These are phyloP conservation scores for Amphiduros pacificus DNA, from an alignment of 2,888 invertebrate species.

Conservation along the genomic window DNA sequence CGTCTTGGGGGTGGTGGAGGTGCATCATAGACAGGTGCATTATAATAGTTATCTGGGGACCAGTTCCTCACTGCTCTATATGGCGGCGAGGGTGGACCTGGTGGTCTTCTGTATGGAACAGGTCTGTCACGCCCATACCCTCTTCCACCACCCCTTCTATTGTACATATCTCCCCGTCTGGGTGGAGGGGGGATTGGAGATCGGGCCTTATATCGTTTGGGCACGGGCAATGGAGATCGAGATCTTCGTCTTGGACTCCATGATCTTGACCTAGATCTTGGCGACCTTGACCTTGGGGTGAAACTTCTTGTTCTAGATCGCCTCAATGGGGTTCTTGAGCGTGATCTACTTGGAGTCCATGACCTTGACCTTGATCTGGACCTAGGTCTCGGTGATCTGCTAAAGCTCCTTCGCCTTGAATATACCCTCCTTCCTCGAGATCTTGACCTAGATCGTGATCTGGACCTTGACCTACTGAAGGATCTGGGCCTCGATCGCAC, in stretches of 20 bases:
- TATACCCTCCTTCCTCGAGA: too few relatives aligned
- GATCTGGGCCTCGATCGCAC: not conserved
- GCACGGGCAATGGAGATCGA: not conserved
- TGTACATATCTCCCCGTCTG: too few relatives aligned
- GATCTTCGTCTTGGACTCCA: not conserved
- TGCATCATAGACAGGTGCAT: too few relatives aligned
- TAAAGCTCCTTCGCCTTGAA: too few relatives aligned
- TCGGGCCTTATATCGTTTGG: not conserved
- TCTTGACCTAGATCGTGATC: too few relatives aligned
- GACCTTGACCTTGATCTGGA: slow-evolving; percentile 5
- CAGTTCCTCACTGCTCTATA: too few relatives aligned
- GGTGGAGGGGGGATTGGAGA: not conserved
- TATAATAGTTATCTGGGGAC: too few relatives aligned
- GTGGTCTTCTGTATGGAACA: too few relatives aligned
- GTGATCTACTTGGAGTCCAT: not conserved
- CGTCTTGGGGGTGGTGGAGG: too few relatives aligned
- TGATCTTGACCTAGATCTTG: slow-evolving; percentile 3
- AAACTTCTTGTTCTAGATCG: not conserved
- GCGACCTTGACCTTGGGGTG: slow-evolving; percentile 13
- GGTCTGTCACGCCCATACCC: too few relatives aligned
- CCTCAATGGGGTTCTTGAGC: slow-evolving; percentile 9
- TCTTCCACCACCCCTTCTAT: too few relatives aligned
- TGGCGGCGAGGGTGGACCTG: too few relatives aligned
- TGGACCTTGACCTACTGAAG: slow-evolving; percentile 11
- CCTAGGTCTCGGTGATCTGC: not conserved